A percentile compares a stretch with the other conserved stretches of the same genome.
Conservation (phyloP, 2,113 vertebrate genomes). For the Hystrix brachyura region DNA sequence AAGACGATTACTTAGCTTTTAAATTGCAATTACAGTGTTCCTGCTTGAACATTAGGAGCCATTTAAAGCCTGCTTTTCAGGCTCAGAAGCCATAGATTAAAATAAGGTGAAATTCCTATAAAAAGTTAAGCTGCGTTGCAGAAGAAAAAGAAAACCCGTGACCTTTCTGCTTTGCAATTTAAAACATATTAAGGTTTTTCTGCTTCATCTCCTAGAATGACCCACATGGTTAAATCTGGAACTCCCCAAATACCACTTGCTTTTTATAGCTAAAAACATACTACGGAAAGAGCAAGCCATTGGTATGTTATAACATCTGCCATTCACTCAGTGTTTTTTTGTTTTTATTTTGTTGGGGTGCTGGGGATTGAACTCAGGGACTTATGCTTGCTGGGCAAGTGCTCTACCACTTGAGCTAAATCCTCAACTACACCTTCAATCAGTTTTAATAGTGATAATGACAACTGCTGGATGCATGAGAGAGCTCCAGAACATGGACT, state of each 20-base stretch:
- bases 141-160: slow-evolving; percentile 8
- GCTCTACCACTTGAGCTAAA: too few relatives aligned
- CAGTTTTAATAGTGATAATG: neutral
- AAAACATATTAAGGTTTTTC: slow-evolving; percentile 52
- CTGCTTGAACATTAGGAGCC: neutral
- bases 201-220: slow-evolving; percentile 72
- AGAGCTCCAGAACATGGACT: neutral
- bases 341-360: too few relatives aligned
- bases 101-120: slow-evolving; percentile 54
- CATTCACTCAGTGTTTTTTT: neutral
- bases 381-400: too few relatives aligned
- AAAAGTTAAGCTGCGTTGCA: slow-evolving; percentile 48
- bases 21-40: slow-evolving; percentile 23
- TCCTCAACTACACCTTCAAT: neutral
- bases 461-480: neutral
- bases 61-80: slow-evolving; percentile 33
- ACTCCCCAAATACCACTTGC: slow-evolving; percentile 54
- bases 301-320: slow-evolving; percentile 5
- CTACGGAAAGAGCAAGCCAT: slow-evolving; percentile 15
- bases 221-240: slow-evolving; percentile 40
- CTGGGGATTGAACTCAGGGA: too few relatives aligned
- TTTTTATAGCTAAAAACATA: slow-evolving; percentile 65
- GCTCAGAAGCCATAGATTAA: slow-evolving; percentile 10
- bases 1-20: slow-evolving; percentile 57
- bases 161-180: slow-evolving; percentile 51